Conservation (phyloP, 2,888 invertebrate genomes). For the Drosophila paranaensis region DNA sequence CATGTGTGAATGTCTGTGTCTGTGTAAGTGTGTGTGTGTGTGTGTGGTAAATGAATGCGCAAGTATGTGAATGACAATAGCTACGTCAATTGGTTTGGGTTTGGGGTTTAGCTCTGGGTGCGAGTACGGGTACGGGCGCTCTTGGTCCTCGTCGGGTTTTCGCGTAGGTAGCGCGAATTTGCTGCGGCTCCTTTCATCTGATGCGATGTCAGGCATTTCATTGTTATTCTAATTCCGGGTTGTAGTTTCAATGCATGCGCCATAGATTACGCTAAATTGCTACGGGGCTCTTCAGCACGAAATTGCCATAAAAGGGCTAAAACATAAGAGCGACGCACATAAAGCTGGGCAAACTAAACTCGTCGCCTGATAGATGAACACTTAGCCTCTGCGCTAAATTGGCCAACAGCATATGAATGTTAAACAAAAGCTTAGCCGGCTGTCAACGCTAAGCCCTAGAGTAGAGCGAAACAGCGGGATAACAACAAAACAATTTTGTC, state of each 20-base stretch:
- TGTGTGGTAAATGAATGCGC: constrained; percentile 55
- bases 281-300: constrained; percentile 28
- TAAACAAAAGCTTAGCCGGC: constrained; percentile 30
- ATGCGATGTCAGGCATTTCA: constrained; percentile 71
- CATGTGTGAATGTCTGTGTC: neutral
- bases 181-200: constrained; percentile 24
- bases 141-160: constrained; percentile 24
- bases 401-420: neutral
- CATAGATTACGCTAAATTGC: constrained; percentile 68
- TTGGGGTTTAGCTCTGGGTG: constrained; percentile 18
- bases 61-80: constrained; percentile 70
- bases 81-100: constrained; percentile 73
- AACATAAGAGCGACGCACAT: neutral
- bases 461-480: neutral
- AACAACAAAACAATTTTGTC: neutral
- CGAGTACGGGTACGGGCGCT: constrained; percentile 1
- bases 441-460: constrained; percentile 16
- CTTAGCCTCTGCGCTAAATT: constrained; percentile 27
- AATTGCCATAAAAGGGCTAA: constrained; percentile 8
- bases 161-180: constrained; percentile 54
- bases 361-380: constrained; percentile 46
- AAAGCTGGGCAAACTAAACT: constrained; percentile 34
- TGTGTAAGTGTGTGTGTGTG: constrained; percentile 5
- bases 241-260: constrained; percentile 52
- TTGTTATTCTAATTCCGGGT: constrained; percentile 74